Evolutionary conservation across 2,888 invertebrate species (phyloP).

Genomic region (Synergus itoensis): DNA sequence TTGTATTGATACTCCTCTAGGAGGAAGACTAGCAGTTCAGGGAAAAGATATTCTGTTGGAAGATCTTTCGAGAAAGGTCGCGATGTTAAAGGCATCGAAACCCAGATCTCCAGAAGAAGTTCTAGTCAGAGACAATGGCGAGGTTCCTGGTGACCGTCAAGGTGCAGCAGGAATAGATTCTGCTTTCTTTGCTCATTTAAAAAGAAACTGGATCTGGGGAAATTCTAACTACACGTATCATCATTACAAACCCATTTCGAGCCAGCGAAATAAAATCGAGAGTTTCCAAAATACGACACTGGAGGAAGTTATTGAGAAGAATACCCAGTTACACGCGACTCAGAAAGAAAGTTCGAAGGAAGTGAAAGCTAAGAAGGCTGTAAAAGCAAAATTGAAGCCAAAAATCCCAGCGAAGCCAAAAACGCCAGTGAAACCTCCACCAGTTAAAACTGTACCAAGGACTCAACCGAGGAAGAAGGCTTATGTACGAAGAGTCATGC

Average conservation of each 20-base stretch:
- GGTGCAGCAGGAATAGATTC: slow-evolving; percentile 89
- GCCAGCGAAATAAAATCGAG: background rate
- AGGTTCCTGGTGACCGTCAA: slow-evolving; percentile 85
- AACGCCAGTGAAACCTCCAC: background rate
- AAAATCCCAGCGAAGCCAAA: background rate
- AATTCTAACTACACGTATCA: slow-evolving; percentile 45
- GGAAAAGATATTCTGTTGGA: slow-evolving; percentile 79
- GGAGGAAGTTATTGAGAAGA: slow-evolving; percentile 37
- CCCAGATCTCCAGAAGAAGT: slow-evolving; percentile 78
- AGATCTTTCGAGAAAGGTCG: slow-evolving; percentile 78
- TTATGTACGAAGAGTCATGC: slow-evolving; percentile 69
- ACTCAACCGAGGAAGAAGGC: slow-evolving; percentile 49
- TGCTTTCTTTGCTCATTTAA: slow-evolving; percentile 83
- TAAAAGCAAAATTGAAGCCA: slow-evolving; percentile 60
- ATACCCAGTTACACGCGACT: background rate
- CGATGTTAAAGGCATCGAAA: slow-evolving; percentile 77
- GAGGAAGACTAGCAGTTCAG: slow-evolving; percentile 75
- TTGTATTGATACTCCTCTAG: slow-evolving; percentile 84
- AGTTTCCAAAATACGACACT: background rate
- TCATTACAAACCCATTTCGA: slow-evolving; percentile 48
- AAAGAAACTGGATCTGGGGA: slow-evolving; percentile 83
- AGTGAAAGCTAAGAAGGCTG: slow-evolving; percentile 47
- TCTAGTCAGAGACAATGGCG: slow-evolving; percentile 79
- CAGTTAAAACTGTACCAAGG: background rate
- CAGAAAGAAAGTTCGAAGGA: slow-evolving; percentile 32